A percentile compares a stretch with the other conserved stretches of the same genome.
phyloP scores from a whole-genome alignment of 2,888 invertebrate species.

The Didymodactylos carnosus region DNA sequence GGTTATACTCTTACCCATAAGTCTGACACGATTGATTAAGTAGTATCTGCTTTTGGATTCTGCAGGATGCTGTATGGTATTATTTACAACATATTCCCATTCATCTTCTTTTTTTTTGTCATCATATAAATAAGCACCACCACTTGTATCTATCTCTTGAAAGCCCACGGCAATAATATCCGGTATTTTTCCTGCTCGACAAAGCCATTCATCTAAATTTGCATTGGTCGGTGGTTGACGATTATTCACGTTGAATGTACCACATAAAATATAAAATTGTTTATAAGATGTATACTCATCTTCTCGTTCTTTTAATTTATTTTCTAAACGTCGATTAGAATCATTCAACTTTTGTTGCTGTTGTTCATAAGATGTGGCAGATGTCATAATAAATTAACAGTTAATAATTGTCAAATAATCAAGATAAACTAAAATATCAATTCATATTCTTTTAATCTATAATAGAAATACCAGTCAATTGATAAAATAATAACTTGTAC shows the following conservation, averaged over 20 bases:
- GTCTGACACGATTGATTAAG: conserved; percentile 41
- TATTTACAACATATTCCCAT: conserved; percentile 37
- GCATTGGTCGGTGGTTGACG: neutral
- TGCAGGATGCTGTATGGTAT: neutral
- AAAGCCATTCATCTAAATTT: neutral
- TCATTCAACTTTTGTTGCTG: neutral
- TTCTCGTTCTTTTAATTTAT: conserved; percentile 1
- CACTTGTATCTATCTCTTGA: conserved; percentile 65
- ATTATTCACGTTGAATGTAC: conserved; percentile 14
- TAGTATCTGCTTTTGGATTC: neutral
- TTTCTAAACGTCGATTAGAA: neutral
- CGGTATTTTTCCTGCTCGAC: neutral
- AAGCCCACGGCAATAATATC: conserved; percentile 95
- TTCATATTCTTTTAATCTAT: too few species aligned
- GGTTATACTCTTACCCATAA: conserved; percentile 35
- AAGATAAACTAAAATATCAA: too few species aligned
- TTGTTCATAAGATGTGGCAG: too few species aligned
- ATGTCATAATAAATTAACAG: too few species aligned
- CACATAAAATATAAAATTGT: conserved; percentile 2
- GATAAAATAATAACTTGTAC: too few species aligned
- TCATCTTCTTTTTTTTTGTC: conserved; percentile 65
- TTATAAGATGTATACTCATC: conserved; percentile 5
- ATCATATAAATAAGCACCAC: conserved; percentile 95
- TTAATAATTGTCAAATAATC: too few species aligned
- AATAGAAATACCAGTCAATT: too few species aligned